phyloP scores from a whole-genome alignment of 2,113 vertebrate genomes.

The Odobenus rosmarus region DNA sequence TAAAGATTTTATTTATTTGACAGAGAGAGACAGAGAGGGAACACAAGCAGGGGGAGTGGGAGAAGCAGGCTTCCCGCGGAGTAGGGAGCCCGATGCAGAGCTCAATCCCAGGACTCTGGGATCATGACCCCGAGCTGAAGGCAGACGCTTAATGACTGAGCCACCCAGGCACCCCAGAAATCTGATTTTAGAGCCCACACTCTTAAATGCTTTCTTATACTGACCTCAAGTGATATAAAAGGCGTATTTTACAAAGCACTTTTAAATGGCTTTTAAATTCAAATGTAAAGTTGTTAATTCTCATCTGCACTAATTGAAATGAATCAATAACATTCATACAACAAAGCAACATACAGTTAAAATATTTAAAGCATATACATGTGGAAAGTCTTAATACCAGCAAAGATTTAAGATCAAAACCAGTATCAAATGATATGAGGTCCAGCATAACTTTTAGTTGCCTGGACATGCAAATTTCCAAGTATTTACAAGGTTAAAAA shows the following conservation, averaged over 20 bases:
- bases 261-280: background rate
- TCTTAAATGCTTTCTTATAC: background rate
- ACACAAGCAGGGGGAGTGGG: too few relatives aligned
- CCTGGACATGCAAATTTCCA: background rate
- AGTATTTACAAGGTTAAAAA: background rate
- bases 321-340: background rate
- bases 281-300: constrained; percentile 12
- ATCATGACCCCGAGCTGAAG: too few relatives aligned
- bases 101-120: too few relatives aligned
- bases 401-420: background rate
- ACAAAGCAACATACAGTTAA: background rate
- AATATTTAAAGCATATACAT: background rate
- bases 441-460: background rate
- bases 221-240: constrained; percentile 24
- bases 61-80: too few relatives aligned
- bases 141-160: background rate
- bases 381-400: background rate
- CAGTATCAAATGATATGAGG: background rate
- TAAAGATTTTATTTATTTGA: background rate
- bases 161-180: background rate
- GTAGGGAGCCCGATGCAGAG: too few relatives aligned
- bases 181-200: background rate
- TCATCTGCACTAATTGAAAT: constrained; percentile 11
- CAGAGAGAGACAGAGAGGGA: too few relatives aligned
- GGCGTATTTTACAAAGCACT: background rate